A percentile compares a stretch with the other conserved stretches of the same genome.
Evolutionary conservation across 1,140 invertebrate species (phyloP).

Genomic region (Paraescarpia echinospica): DNA sequence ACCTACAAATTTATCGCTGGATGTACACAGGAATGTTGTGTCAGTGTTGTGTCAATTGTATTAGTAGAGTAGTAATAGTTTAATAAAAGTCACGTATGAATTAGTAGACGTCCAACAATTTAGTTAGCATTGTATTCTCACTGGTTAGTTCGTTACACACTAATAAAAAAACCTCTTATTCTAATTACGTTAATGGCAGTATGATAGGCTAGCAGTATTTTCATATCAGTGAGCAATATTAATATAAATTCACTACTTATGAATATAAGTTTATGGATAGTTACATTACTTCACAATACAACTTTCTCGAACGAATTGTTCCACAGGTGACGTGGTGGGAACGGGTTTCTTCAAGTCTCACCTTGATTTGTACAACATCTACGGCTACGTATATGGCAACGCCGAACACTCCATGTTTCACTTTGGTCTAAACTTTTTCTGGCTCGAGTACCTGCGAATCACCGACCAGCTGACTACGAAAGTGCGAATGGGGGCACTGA

Average conservation of each 20-base stretch:
- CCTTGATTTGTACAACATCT: slow-evolving; percentile 46
- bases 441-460: slow-evolving; percentile 83
- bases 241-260: neutral
- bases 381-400: slow-evolving; percentile 67
- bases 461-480: slow-evolving; percentile 72
- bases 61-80: too few relatives aligned
- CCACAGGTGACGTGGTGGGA: slow-evolving; percentile 85
- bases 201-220: neutral
- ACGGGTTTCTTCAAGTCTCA: slow-evolving; percentile 71
- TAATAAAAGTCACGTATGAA: too few relatives aligned
- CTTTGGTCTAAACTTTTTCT: slow-evolving; percentile 91
- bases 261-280: neutral
- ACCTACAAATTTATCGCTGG: too few relatives aligned
- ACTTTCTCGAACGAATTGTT: neutral
- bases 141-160: too few relatives aligned
- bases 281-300: neutral
- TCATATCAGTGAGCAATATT: neutral
- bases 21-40: too few relatives aligned
- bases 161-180: too few relatives aligned
- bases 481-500: neutral
- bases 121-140: too few relatives aligned
- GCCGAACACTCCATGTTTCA: slow-evolving; percentile 94
- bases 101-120: too few relatives aligned
- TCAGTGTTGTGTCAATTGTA: too few relatives aligned
- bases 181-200: too few relatives aligned